Evolutionary conservation across 1,140 invertebrate species (phyloP).

Genomic region (Drosophila tani): DNA sequence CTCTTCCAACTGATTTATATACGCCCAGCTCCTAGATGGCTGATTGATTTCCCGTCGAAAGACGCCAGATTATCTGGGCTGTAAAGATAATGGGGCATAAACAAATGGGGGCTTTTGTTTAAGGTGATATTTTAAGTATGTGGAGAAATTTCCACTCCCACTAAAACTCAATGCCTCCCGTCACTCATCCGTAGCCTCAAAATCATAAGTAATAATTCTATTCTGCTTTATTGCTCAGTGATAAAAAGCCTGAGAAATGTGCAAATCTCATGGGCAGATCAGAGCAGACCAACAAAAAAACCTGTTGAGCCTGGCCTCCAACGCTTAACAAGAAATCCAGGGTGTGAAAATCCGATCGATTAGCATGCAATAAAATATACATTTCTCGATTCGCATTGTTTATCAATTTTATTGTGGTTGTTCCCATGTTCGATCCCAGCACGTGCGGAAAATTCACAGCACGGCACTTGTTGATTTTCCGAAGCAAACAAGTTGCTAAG

Average conservation of each 20-base stretch:
- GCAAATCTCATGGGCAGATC: slow-evolving; percentile 22
- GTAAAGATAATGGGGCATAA: slow-evolving; percentile 41
- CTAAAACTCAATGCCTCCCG: not conserved
- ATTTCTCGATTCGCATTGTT: slow-evolving; percentile 9
- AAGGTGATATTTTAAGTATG: not conserved
- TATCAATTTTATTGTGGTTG: not conserved
- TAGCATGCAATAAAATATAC: slow-evolving; percentile 44
- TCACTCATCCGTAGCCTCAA: not conserved
- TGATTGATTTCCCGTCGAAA: slow-evolving; percentile 60
- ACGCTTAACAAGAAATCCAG: slow-evolving; percentile 20
- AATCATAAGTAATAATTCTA: slow-evolving; percentile 11
- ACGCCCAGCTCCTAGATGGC: slow-evolving; percentile 25
- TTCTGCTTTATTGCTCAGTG: slow-evolving; percentile 6
- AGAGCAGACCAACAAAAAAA: slow-evolving; percentile 3
- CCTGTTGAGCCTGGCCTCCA: slow-evolving; percentile 21
- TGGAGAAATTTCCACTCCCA: not conserved
- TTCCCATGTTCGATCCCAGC: slow-evolving; percentile 43
- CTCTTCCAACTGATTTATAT: slow-evolving; percentile 74
- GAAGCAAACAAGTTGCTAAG: not conserved
- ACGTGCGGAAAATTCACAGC: slow-evolving; percentile 42
- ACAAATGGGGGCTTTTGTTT: slow-evolving; percentile 2
- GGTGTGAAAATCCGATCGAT: slow-evolving; percentile 50
- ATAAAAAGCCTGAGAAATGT: slow-evolving; percentile 27
- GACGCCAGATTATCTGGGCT: slow-evolving; percentile 4
- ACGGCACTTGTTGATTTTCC: slow-evolving; percentile 19